A percentile compares a stretch with the other conserved stretches of the same genome.
phyloP scores from a whole-genome alignment of 64 coral and sea anemone genomes.

The Actinia tenebrosa region DNA sequence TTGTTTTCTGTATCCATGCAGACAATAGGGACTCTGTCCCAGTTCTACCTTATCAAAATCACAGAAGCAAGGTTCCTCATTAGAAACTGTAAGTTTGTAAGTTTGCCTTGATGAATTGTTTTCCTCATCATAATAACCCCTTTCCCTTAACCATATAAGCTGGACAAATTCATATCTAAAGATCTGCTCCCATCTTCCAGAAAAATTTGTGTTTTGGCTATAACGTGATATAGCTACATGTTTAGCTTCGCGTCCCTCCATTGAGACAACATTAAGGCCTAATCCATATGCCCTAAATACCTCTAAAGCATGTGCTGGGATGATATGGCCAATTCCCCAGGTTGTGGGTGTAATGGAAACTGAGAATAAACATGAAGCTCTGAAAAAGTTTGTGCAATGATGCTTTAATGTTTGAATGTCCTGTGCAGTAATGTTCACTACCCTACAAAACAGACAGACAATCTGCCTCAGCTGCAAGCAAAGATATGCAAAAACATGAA shows the following conservation, averaged over 20 bases:
- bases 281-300: conserved; percentile 5
- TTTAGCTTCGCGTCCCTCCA: conserved; percentile 47
- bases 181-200: conserved; percentile 35
- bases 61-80: conserved; percentile 54
- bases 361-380: conserved; percentile 25
- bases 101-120: conserved; percentile 39
- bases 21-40: conserved; percentile 38
- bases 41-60: conserved; percentile 28
- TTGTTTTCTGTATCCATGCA: conserved; percentile 33
- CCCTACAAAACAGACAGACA: conserved; percentile 34
- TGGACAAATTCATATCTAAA: conserved; percentile 28
- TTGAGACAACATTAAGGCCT: conserved; percentile 12
- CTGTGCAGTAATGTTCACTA: conserved; percentile 23
- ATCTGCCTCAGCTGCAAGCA: not conserved
- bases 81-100: conserved; percentile 35
- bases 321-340: conserved; percentile 27
- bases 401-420: conserved; percentile 15
- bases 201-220: conserved; percentile 27
- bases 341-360: conserved; percentile 23
- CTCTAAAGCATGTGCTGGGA: conserved; percentile 20
- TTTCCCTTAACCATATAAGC: conserved; percentile 46
- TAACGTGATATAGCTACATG: conserved; percentile 32
- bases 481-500: conserved; percentile 27
- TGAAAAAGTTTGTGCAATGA: conserved; percentile 30
- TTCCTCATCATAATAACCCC: conserved; percentile 29